These are phyloP conservation scores for Cheilosia variabilis DNA, from an alignment of 2,888 invertebrate genomes.

Conservation along the genomic window DNA sequence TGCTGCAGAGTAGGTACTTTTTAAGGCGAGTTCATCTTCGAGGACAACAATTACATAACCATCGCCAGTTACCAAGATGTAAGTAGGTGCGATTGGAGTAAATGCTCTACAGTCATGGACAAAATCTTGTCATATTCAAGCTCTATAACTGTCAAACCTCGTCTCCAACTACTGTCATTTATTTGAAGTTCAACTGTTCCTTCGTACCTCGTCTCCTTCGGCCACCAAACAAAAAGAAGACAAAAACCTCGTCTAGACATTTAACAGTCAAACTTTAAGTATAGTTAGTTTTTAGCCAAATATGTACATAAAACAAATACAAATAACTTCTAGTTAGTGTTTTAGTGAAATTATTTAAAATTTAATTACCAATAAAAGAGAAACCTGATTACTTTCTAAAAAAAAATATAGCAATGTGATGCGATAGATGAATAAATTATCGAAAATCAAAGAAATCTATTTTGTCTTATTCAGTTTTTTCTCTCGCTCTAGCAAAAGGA, in stretches of 20 bases:
- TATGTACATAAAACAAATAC: constrained; percentile 55
- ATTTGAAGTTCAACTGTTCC: too few relatives aligned
- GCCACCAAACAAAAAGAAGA: neutral
- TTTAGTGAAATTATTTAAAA: constrained; percentile 58
- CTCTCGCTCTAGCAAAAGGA: neutral
- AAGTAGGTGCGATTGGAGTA: too few relatives aligned
- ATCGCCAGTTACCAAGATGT: too few relatives aligned
- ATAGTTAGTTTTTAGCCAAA: constrained; percentile 58
- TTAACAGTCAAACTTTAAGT: constrained; percentile 35
- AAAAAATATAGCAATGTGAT: constrained; percentile 62
- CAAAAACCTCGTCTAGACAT: constrained; percentile 24
- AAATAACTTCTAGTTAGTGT: constrained; percentile 52
- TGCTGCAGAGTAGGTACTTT: too few relatives aligned
- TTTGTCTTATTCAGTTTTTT: neutral
- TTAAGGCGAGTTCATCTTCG: too few relatives aligned
- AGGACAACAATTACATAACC: too few relatives aligned
- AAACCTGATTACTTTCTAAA: constrained; percentile 57
- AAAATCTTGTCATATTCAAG: too few relatives aligned
- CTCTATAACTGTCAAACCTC: too few relatives aligned
- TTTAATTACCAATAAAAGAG: constrained; percentile 14
- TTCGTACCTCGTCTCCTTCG: too few relatives aligned
- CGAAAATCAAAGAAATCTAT: constrained; percentile 27
- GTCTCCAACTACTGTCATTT: too few relatives aligned
- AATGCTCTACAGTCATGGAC: too few relatives aligned
- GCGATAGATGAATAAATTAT: constrained; percentile 50